Evolutionary conservation across 2,797 vertebrate genomes (phyloP).

Genomic region (Muscicapa comitata): DNA sequence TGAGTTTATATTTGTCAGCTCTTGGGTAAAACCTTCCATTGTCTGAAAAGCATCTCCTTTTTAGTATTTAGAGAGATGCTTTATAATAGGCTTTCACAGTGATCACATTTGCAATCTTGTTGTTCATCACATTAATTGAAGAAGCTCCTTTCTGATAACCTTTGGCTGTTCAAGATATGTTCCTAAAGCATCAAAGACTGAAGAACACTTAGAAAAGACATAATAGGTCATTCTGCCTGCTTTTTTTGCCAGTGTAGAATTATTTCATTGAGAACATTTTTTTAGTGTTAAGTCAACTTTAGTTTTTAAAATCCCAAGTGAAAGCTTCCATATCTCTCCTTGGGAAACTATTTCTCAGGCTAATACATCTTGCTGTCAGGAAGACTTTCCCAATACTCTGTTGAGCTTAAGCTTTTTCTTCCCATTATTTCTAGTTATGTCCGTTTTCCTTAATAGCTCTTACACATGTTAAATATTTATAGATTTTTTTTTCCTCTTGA

Average conservation of each 20-base stretch:
- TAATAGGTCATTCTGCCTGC: not conserved
- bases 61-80: not conserved
- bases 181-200: not conserved
- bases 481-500: not conserved
- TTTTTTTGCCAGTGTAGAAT: constrained; percentile 3
- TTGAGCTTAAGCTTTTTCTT: constrained; percentile 17
- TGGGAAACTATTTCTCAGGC: constrained; percentile 27
- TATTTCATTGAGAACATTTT: constrained; percentile 33
- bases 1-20: not conserved
- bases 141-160: not conserved
- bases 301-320: constrained; percentile 49
- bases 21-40: not conserved
- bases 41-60: not conserved
- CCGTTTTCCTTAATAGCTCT: not conserved
- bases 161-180: not conserved
- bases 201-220: not conserved
- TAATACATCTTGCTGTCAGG: constrained; percentile 26
- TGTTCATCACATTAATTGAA: constrained; percentile 15
- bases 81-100: not conserved
- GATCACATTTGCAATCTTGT: not conserved
- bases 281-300: constrained; percentile 34
- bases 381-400: not conserved
- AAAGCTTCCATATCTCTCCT: constrained; percentile 31
- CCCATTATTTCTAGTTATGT: constrained; percentile 19
- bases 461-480: constrained; percentile 11